Base-by-base conservation (phyloP, 2,888 invertebrate genomes). In the Mythimna lalbum region DNA sequence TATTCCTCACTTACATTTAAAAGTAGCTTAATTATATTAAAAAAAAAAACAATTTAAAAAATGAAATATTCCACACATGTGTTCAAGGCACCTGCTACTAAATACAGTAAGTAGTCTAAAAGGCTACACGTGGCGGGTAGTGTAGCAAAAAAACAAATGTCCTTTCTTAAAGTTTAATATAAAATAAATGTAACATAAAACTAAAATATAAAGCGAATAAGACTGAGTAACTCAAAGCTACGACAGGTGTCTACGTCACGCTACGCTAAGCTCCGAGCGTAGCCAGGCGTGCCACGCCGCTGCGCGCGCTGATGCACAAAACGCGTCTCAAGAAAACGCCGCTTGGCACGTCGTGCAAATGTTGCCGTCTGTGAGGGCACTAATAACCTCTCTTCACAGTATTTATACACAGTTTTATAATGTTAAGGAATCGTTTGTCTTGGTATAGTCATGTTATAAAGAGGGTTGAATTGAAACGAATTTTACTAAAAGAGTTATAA, bases 301-400 rank as follows among this genome's bases (percentile, higher is more conserved):
- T 79, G 65, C 65, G 73, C 66, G 84, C 78, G 61, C 84, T 81
- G 79, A 66, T 81, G 84, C 74, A 78, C 84, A 73, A 81, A 79
- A 79, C 64, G 64, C 73, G 62, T 73, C 57, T 68, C 68, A 65
- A 76, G 79, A 52, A 78, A 71, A 68, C 68, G 57, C 36, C 14
- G 36, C 57, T 68, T 82, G 60, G 60, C 53, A 66, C 67, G 63
- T 57, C 33, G 63, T 21, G 57, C 67, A 73, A 81, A 83, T 57
- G 69, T 69, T 55, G 55, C 79, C 67, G 43, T 78, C 79, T 73
- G 39, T n/a, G 19, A 43, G 62, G 17, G n/a, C 63, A 31, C 56
- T 81, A 67, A 77, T 77, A 77, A 63, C 60, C 65, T 52, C 60
- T 60, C 47, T 17, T 67, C 62, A 59, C 33, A 19, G 57, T 59